Evolutionary conservation across 2,113 vertebrate species (phyloP), one percentile per base, ranked within the genome.

Genomic region (Chaetura pelagica): DNA sequence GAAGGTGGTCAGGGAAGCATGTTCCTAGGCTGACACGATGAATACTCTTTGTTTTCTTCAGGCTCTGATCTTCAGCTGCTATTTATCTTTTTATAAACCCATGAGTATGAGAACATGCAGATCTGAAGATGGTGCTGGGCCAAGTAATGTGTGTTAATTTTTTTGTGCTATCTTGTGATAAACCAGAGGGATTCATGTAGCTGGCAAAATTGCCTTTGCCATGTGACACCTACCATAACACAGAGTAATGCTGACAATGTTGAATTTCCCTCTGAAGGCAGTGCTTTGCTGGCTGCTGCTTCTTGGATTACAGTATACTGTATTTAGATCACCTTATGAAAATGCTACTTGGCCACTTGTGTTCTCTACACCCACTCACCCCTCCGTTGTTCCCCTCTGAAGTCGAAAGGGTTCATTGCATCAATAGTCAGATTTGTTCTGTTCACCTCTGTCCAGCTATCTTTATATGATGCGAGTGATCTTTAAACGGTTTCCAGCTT

Each of bases 401-500:
- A 75, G 87, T 44, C 38, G 51, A 55, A 74, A 87, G 89, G 89
- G 78, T 88, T 89, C 58, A 48, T 91, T 93, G 58, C 94, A 95
- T 89, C 94, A 15, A 21, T 96, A 87, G 95, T 93, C 76, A 66
- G 35, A 30, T 80, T 79, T 91, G 93, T 95, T 95, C 92, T 22
- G 42, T 97, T 94, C 94, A 77, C 96, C 94, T 95, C 90, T 87
- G 71, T 93, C 94, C 63, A 15, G 74, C 93, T 91, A 30, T 94
- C 92, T 94, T 90, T 54, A 7, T 90, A 75, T 86, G 90, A 95
- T 88, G 94, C 72, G 10, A 91, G 34, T 97, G 92, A 79, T 96
- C 97, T 92, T 80, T 32, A 78, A 97, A 97, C 71, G 84, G 97
- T 97, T 98, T 97, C 97, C 95, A 96, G 96, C 94, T 97, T 80